Conservation (phyloP, 2,113 vertebrate genomes). For the Phrynosoma blainvillii region DNA sequence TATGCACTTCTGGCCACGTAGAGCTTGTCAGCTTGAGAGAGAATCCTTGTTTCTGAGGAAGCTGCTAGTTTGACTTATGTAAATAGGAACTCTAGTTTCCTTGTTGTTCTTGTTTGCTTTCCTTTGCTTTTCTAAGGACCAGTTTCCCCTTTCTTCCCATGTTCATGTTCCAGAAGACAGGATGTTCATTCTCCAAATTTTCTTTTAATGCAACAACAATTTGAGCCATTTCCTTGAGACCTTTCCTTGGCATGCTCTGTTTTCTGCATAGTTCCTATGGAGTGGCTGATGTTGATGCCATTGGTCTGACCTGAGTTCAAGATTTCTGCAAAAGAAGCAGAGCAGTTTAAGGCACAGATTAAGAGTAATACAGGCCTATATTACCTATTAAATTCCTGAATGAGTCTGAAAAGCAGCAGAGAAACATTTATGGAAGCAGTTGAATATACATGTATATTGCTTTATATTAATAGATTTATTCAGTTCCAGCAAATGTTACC, state of each 20-base stretch:
- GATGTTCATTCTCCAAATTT: conserved; percentile 34
- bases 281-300: conserved; percentile 24
- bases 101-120: conserved; percentile 32
- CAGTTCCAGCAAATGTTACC: too few species aligned
- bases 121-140: conserved; percentile 13
- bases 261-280: conserved; percentile 1
- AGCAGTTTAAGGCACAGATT: neutral
- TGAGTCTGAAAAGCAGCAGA: neutral
- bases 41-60: conserved; percentile 14
- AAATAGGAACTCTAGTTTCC: conserved; percentile 33
- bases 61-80: conserved; percentile 33
- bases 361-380: too few species aligned
- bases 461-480: too few species aligned
- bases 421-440: neutral
- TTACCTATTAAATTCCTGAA: accelerated
- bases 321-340: neutral
- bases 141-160: conserved; percentile 19
- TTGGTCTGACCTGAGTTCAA: accelerated
- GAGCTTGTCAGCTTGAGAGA: conserved; percentile 5
- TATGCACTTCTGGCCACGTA: neutral
- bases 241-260: neutral
- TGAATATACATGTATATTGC: neutral
- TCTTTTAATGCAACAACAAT: conserved; percentile 11
- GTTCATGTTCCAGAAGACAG: conserved; percentile 57
- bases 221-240: conserved; percentile 35